Base-by-base conservation (phyloP, 2,797 vertebrate species). In the Spinibarbus caldwelli region DNA sequence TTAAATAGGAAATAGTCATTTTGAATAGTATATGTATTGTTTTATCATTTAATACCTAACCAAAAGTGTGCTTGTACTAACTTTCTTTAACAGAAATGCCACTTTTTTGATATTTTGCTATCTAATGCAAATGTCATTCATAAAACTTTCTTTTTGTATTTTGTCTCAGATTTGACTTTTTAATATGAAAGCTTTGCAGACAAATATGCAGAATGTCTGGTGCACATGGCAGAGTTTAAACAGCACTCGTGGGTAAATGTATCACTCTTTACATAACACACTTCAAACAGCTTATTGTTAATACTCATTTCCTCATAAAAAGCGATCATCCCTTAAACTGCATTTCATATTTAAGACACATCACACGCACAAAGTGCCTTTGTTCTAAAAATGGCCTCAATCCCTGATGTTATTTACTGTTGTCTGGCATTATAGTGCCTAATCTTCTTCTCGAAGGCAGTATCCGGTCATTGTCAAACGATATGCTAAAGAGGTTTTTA, bases 381-480 rank as follows among this genome's bases (percentile, higher is more conserved):
- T 88, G 88, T 86, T 86, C 81, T 73, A 41, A 87, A 75, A 86
- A 85, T 41, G 67, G 31, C 72, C 76, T 70, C 78, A 82, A 86
- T 86, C 81, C 68, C 62, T 82, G 80, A 75, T 83, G 84, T 91
- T 91, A 90, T 89, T 91, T 91, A 91, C 88, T 85, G 87, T 88
- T 88, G 80, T 34, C 36, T 34, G 47, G 71, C 66, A 86, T 89
- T 90, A 87, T 78, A 80, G 62, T 19, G 47, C 80, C 72, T 89
- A 89, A 90, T 91, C 89, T 89, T 91, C 89, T 89, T 77, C 87
- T 81, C 38, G 41, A 47, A 81, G 59, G 79, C 68, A 87, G 85
- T 70, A 85, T 85, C 78, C 41, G 66, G 86, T 89, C 80, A 87
- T 89, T 90, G 89, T 88, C 85, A 79, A 49, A 64, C 31, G 83